Percentiles rank a stretch among this genome's conserved stretches.
phyloP scores from a whole-genome alignment of 2,113 vertebrate genomes.

The Sterrhoptilus dennistouni region DNA sequence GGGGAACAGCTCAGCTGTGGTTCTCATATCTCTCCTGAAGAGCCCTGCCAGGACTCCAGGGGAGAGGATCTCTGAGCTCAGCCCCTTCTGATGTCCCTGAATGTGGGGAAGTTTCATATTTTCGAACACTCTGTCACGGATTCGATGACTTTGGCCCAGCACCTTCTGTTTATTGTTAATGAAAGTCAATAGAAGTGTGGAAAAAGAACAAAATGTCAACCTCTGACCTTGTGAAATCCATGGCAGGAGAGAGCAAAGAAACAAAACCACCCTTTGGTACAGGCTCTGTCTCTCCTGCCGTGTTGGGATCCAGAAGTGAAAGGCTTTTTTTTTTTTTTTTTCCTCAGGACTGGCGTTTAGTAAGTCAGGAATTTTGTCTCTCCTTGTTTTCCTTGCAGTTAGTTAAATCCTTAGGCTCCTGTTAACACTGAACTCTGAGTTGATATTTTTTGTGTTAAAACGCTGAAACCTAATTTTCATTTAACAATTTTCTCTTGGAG shows the following conservation, averaged over 20 bases:
- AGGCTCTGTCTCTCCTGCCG: not conserved
- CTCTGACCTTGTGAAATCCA: constrained; percentile 1
- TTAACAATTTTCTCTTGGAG: constrained; percentile 53
- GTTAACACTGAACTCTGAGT: not conserved
- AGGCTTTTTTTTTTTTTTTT: not conserved
- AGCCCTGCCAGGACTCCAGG: not conserved
- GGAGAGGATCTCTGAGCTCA: not conserved
- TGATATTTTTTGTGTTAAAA: constrained; percentile 46
- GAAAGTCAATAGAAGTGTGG: constrained; percentile 27
- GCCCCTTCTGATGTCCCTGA: not conserved
- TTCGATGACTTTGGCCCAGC: not conserved
- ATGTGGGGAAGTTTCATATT: not conserved
- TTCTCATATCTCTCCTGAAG: not conserved
- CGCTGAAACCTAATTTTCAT: constrained; percentile 51
- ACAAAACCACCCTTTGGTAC: constrained; percentile 3
- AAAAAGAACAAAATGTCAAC: constrained; percentile 51
- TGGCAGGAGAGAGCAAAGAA: not conserved
- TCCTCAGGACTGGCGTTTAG: not conserved
- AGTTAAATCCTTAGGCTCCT: constrained; percentile 43
- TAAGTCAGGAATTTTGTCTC: not conserved
- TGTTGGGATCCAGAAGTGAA: not conserved
- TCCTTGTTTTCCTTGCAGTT: constrained; percentile 46
- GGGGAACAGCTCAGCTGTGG: not conserved
- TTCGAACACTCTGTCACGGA: not conserved
- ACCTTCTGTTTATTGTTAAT: constrained; percentile 33